Evolutionary conservation across 2,113 vertebrate species (phyloP), one percentile per base, ranked within the genome.

Genomic region (Dermatemys mawii): DNA sequence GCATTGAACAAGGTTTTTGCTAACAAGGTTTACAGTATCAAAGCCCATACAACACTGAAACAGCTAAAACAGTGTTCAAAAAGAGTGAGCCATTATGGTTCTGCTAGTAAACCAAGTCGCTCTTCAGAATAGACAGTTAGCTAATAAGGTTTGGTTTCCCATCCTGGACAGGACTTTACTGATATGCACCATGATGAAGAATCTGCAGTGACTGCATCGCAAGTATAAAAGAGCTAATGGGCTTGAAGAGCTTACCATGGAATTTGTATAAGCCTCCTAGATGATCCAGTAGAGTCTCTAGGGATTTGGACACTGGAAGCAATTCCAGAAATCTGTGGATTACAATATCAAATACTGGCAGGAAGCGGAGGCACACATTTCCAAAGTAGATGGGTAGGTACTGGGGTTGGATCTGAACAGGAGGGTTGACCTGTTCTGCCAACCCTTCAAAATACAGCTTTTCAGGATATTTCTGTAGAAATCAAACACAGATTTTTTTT

Each of bases 361-460:
- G 98, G 97, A 99, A 99, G 82, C 99, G 99, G 78, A 99, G 98
- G 94, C 99, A 99, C 60, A 99, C 99, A 26, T 99, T 99, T 90
- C 99, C 99, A 85, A 99, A 99, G 97, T 99, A 99, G 97, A 99
- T 99, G 21, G 99, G 99, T 81, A 99, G 98, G 90, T 99, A 99
- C 79, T 99, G 99, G 3, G 99, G 98, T 97, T 99, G 99, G 84
- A 99, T 99, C 94, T 99, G 99, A 96, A 99, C 98, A 48, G 99
- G 99, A 17, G 99, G 99, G 93, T 98, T 99, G 16, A 99, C 99
- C 90, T 99, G 99, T 63, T 99, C 99, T 2, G 99, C 99, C 49
- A 99, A 98, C 70, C 99, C 99, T 97, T 99, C 99, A 84, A 99
- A 99, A 97, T 99, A 99, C 79, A 99, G 97, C 96, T 99, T 99